A percentile compares a stretch with the other conserved stretches of the same genome.
Evolutionary conservation across 2,797 vertebrate species (phyloP).

Genomic region (Malurus splendens): DNA sequence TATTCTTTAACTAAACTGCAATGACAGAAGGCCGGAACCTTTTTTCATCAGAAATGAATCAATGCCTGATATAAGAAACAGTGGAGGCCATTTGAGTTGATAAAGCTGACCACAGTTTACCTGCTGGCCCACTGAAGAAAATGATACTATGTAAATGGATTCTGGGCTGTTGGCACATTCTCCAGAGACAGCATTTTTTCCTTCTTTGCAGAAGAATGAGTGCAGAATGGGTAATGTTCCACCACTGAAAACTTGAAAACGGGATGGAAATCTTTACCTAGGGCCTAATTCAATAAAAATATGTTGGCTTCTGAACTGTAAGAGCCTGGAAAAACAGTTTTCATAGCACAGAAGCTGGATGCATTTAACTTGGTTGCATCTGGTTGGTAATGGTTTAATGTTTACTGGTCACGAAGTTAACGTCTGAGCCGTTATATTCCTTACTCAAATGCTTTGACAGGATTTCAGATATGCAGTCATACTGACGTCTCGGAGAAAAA

Average conservation of each 20-base stretch:
- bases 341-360: slow-evolving; percentile 32
- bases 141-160: background rate
- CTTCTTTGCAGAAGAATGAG: background rate
- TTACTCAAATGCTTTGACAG: background rate
- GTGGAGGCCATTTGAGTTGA: background rate
- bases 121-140: slow-evolving; percentile 9
- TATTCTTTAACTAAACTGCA: slow-evolving; percentile 26
- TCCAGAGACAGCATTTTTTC: background rate
- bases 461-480: slow-evolving; percentile 10
- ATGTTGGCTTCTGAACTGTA: slow-evolving; percentile 40
- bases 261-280: slow-evolving; percentile 48
- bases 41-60: slow-evolving; percentile 15
- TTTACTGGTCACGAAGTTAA: slow-evolving; percentile 27
- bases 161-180: background rate
- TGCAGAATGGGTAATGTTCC: slow-evolving; percentile 19
- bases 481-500: background rate
- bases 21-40: background rate
- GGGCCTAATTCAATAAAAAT: slow-evolving; percentile 39
- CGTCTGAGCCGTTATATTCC: slow-evolving; percentile 13
- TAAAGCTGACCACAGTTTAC: slow-evolving; percentile 7
- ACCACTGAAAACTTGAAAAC: slow-evolving; percentile 22
- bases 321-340: slow-evolving; percentile 50
- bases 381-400: slow-evolving; percentile 4
- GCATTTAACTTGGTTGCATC: background rate
- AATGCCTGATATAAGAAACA: background rate